Conservation (phyloP, 1,140 invertebrate species). For the Rhagoletis pomonella region DNA sequence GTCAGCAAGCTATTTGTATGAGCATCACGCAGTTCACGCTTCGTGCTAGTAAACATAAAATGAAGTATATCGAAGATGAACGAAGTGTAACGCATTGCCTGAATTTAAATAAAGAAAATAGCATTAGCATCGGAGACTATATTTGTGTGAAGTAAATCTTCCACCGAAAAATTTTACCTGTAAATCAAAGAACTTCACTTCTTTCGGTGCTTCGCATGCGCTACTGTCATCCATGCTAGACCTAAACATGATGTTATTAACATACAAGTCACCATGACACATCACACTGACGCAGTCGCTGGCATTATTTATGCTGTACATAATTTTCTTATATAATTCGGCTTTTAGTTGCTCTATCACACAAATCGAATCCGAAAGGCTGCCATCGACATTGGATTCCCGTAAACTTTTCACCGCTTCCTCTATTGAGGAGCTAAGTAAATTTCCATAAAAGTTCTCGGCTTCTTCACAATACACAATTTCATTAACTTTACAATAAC, state of each 20-base stretch:
- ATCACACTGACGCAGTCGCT: constrained; percentile 67
- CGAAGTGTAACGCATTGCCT: constrained; percentile 76
- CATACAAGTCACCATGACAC: constrained; percentile 74
- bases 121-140: neutral
- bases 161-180: constrained; percentile 75
- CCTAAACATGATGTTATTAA: constrained; percentile 74
- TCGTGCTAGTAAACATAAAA: constrained; percentile 72
- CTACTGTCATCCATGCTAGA: constrained; percentile 61
- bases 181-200: constrained; percentile 76
- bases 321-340: constrained; percentile 64
- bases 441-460: constrained; percentile 67
- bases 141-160: neutral
- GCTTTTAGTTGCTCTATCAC: constrained; percentile 63
- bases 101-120: constrained; percentile 57
- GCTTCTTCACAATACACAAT: constrained; percentile 70
- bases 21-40: constrained; percentile 65
- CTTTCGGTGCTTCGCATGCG: constrained; percentile 42
- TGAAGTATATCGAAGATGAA: constrained; percentile 75
- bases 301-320: constrained; percentile 62
- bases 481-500: constrained; percentile 63
- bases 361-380: constrained; percentile 64
- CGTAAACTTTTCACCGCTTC: constrained; percentile 68
- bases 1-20: constrained; percentile 67
- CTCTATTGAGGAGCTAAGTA: constrained; percentile 68
- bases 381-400: constrained; percentile 65